phyloP scores from a whole-genome alignment of 2,113 vertebrate genomes.

The Nannospalax galili region DNA sequence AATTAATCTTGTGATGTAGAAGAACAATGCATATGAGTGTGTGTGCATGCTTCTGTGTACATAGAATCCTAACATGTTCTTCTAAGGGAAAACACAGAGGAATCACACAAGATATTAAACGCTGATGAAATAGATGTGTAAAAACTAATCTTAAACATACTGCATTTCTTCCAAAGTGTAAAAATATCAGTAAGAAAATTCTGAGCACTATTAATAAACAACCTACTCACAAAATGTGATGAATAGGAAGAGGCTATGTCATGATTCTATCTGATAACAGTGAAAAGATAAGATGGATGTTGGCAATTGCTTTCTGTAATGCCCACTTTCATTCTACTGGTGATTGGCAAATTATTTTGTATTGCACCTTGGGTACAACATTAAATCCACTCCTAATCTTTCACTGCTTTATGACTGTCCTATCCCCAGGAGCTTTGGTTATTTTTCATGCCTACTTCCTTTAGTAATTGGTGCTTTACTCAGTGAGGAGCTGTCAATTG shows the following conservation, averaged over 20 bases:
- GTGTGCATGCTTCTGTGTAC: too few relatives aligned
- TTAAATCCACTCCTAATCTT: slow-evolving; percentile 49
- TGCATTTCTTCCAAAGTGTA: background rate
- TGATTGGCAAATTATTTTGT: slow-evolving; percentile 51
- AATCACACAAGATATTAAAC: background rate
- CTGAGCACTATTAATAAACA: slow-evolving; percentile 28
- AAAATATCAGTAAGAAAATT: slow-evolving; percentile 46
- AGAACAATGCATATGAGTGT: background rate
- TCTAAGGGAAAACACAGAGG: background rate
- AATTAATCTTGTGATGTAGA: background rate
- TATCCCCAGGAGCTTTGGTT: background rate
- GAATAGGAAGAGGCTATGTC: background rate
- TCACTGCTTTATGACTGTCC: background rate
- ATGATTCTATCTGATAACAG: slow-evolving; percentile 47
- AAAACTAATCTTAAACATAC: slow-evolving; percentile 12
- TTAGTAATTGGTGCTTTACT: background rate
- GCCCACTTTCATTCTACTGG: background rate
- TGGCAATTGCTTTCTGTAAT: background rate
- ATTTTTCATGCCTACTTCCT: slow-evolving; percentile 2
- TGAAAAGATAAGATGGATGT: slow-evolving; percentile 16
- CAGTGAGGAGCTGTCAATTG: slow-evolving; percentile 1
- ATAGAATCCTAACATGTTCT: background rate
- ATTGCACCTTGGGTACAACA: background rate
- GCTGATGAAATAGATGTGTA: background rate
- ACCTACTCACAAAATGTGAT: slow-evolving; percentile 12